Evolutionary conservation across 2,113 vertebrate genomes (phyloP).

Genomic region (Peromyscus polionotus): DNA sequence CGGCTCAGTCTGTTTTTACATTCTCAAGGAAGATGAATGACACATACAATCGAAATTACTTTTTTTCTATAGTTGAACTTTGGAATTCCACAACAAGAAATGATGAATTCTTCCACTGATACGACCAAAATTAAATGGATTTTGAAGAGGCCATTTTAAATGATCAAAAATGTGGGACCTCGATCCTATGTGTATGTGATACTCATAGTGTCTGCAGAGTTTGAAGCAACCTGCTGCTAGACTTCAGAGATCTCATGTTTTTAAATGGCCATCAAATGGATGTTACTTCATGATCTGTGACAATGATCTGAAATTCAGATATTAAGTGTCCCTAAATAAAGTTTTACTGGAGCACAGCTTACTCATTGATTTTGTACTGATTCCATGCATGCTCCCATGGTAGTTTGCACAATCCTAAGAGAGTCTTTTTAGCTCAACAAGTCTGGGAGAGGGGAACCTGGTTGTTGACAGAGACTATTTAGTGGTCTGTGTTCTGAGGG

Average conservation of each 20-base stretch:
- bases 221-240: background rate
- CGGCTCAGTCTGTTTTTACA: constrained; percentile 33
- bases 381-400: background rate
- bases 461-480: constrained; percentile 17
- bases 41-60: background rate
- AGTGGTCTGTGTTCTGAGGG: background rate
- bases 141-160: constrained; percentile 49
- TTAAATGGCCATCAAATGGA: background rate
- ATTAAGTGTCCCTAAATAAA: constrained; percentile 20
- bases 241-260: background rate
- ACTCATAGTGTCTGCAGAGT: background rate
- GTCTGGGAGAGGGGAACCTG: background rate
- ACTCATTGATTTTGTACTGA: background rate
- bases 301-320: constrained; percentile 47
- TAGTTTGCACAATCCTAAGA: background rate
- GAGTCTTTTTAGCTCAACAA: background rate
- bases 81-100: constrained; percentile 47
- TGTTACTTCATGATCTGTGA: constrained; percentile 25
- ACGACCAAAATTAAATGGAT: background rate
- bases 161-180: background rate
- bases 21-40: constrained; percentile 43
- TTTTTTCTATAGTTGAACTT: constrained; percentile 16
- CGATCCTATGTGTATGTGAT: background rate
- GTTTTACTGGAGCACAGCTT: background rate
- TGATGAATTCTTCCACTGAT: background rate